Evolutionary conservation across 1,140 invertebrate species (phyloP), one percentile per base, ranked within the genome.

Genomic region (Nasonia giraulti): DNA sequence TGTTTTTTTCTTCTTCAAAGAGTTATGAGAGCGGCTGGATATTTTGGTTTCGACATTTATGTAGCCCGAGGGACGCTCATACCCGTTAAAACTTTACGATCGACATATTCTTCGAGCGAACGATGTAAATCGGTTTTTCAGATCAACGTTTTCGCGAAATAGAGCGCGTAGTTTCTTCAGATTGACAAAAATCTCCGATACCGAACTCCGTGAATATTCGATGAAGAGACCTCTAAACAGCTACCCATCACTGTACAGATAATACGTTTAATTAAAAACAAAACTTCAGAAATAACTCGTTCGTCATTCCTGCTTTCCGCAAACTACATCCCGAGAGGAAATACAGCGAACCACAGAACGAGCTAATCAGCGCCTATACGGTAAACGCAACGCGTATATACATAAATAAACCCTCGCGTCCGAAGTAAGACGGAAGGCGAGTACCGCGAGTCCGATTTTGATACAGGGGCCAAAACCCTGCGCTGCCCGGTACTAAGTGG

Each of bases 41-140:
- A 40, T 75, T 75, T 37, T 75, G 37, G 73, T 75, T 44, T 75
- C 31, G 73, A 75, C 73, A 3, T 40, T 75, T 62, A 62, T 62
- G 17, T 62, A n/a, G 55, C 55, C 17, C 20, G 55, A 62, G 17
- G 55, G 55, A 62, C 55, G n/a, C 37, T 17, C 27, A 80, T 71
- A 71, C 20, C n/a, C 23, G 47, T 80, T 80, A 80, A 80, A 44
- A 69, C 69, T 71, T 71, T 71, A 71, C 69, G 62, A 8, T 31
- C 37, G 66, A 6, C 20, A 79, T 79, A 62, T 62, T 62, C 55
- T 62, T 62, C 20, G 55, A 62, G 55, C 27, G 5, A 62, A 62
- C 55, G 55, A 62, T 62, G 20, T 62, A n/a, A 62, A 62, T 62
- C 55, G 55, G 55, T 62, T 20, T 44, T 62, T 20, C 17, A 62